Base-by-base conservation (phyloP, 2,113 vertebrate species). In the Lagopus leucura region DNA sequence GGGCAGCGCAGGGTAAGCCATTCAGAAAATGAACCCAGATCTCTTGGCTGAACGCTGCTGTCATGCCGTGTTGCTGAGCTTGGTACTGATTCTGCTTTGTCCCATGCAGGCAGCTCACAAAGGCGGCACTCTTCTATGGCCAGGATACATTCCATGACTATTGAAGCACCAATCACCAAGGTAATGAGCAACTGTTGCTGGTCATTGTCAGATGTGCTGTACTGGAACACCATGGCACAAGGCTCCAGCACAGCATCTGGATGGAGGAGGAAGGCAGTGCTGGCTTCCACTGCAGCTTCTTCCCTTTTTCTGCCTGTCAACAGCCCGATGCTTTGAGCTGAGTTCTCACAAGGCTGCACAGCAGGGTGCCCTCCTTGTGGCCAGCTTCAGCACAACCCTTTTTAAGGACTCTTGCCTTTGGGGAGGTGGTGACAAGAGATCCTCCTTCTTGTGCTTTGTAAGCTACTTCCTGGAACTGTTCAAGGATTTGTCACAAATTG, bases 121-220 rank as follows among this genome's bases (percentile, higher is more conserved):
- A 98, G 99, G 95, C 98, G 99, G 55, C 98, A 99, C 97, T 99
- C 99, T 38, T 99, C 99, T 60, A 98, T 99, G 99, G 99, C 99
- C 85, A 98, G 99, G 96, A 99, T 99, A 93, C 99, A 99, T 97
- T 99, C 99, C 91, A 99, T 99, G 99, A 99, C 99, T 7, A 99
- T 99, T 15, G 99, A 99, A 96, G 99, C 99, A 22, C 99, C 99
- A 86, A 99, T 99, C 97, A 99, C 99, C 88, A 99, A 99, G 99
- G 99, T 99, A 97, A 93, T 13, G 86, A 11, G 12, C 52, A 1
- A 12, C 36, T 12, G 42, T 64, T 18, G 2, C 38, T 30, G 8
- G 30, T 52, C 71, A 16, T 22, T 57, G 73, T 50, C 58, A 32
- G 32, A 30, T 42, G 18, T 9, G 77, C 65, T 76, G 48, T 9